Evolutionary conservation across 2,113 vertebrate species (phyloP).

Genomic region (Dryoscopus gambensis): DNA sequence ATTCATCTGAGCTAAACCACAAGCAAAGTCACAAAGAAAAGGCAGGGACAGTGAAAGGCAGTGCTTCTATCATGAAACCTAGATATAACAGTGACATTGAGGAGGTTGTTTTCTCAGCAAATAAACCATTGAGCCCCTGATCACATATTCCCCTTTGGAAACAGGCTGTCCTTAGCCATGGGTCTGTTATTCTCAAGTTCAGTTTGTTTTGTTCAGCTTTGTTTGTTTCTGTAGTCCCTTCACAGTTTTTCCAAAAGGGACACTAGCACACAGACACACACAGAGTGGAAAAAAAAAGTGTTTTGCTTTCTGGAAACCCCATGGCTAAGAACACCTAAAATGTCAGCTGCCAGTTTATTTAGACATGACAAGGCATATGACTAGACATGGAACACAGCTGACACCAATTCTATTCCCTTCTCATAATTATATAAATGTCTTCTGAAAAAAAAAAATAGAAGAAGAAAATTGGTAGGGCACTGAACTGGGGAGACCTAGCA

Average conservation of each 20-base stretch:
- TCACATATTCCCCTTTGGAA: neutral
- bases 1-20: neutral
- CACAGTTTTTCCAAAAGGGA: neutral
- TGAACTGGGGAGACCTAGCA: neutral
- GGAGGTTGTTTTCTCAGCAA: neutral
- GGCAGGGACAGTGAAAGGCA: neutral
- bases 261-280: neutral
- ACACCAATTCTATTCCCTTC: neutral
- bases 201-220: slow-evolving; percentile 2
- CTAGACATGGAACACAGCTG: neutral
- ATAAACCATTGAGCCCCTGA: neutral
- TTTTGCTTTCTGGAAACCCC: slow-evolving; percentile 9
- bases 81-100: neutral
- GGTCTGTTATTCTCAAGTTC: neutral
- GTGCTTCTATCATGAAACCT: neutral
- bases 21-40: neutral
- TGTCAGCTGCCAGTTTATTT: slow-evolving; percentile 47
- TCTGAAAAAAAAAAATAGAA: neutral
- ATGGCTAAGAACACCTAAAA: neutral
- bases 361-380: neutral
- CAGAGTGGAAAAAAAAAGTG: neutral
- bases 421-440: slow-evolving; percentile 18
- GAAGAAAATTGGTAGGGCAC: neutral
- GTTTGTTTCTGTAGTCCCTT: neutral
- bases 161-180: neutral